Evolutionary conservation across 2,797 vertebrate genomes (phyloP).

Genomic region (Syngnathus rostellatus): DNA sequence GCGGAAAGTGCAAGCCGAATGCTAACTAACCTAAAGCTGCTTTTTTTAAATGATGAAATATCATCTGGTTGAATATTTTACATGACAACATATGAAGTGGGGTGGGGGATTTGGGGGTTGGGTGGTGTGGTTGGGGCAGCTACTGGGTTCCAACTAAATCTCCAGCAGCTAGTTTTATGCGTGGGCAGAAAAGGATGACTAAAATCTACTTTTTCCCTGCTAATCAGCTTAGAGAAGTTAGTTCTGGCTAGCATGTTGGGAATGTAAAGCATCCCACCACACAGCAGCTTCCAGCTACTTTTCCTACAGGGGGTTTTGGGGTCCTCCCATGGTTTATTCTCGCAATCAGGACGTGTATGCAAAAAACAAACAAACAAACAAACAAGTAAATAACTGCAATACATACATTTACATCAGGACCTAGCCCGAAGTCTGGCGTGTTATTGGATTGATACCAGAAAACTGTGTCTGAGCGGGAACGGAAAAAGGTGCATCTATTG

Average conservation of each 20-base stretch:
- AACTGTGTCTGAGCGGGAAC: slow-evolving; percentile 77
- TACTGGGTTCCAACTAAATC: slow-evolving; percentile 7
- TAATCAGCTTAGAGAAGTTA: slow-evolving; percentile 5
- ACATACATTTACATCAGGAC: background rate
- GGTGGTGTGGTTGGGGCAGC: too few relatives aligned
- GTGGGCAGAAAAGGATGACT: slow-evolving; percentile 5
- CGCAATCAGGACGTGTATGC: too few relatives aligned
- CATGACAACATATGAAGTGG: background rate
- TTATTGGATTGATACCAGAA: slow-evolving; percentile 76
- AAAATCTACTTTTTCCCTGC: slow-evolving; percentile 4
- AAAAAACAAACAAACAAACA: too few relatives aligned
- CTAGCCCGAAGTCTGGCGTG: slow-evolving; percentile 16
- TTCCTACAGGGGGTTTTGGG: background rate
- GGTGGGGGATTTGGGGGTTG: too few relatives aligned
- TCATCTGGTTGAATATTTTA: slow-evolving; percentile 6
- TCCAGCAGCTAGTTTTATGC: background rate
- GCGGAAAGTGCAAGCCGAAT: slow-evolving; percentile 36
- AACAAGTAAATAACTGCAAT: too few relatives aligned
- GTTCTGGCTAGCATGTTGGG: background rate
- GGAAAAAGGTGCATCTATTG: slow-evolving; percentile 98
- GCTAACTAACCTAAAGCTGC: slow-evolving; percentile 23
- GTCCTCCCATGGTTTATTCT: too few relatives aligned
- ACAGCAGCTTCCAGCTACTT: background rate
- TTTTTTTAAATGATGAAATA: slow-evolving; percentile 17
- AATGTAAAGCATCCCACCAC: background rate